These are phyloP conservation scores for Phyllostomus hastatus DNA, from an alignment of 2,113 vertebrate species.

Conservation along the genomic window DNA sequence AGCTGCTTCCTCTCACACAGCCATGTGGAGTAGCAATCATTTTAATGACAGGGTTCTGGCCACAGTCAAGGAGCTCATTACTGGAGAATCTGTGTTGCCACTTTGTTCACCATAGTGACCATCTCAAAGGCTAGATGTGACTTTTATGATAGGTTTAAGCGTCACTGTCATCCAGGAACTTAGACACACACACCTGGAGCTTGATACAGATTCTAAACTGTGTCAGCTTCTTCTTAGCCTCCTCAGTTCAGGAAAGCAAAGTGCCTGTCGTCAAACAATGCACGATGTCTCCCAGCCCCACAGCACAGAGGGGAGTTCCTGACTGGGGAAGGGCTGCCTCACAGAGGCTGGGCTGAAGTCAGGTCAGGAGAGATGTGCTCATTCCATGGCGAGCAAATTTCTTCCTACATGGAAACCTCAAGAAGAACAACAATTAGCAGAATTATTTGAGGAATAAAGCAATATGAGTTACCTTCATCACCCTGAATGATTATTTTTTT, in stretches of 20 bases:
- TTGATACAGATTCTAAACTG: not conserved
- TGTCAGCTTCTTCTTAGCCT: not conserved
- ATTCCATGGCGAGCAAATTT: not conserved
- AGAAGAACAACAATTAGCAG: not conserved
- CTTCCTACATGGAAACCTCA: not conserved
- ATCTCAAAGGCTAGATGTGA: not conserved
- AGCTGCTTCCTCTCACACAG: not conserved
- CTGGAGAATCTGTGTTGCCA: not conserved
- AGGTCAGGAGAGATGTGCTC: not conserved
- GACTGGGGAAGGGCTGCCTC: not conserved
- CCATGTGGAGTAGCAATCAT: not conserved
- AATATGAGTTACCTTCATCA: not conserved
- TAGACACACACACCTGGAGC: not conserved
- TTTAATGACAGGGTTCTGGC: not conserved
- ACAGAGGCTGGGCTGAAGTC: not conserved
- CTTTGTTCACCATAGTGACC: not conserved
- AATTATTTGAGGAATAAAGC: conserved; percentile 25
- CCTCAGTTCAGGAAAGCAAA: not conserved
- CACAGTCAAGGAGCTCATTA: not conserved
- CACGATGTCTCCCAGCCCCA: not conserved
- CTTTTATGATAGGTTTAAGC: not conserved
- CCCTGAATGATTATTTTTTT: conserved; percentile 10
- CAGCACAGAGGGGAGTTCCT: not conserved
- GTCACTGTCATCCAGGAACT: not conserved
- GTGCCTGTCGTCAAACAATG: not conserved